Conservation (phyloP, 53 echinoderm and acorn worm species). For the Echinarachnius parma region DNA sequence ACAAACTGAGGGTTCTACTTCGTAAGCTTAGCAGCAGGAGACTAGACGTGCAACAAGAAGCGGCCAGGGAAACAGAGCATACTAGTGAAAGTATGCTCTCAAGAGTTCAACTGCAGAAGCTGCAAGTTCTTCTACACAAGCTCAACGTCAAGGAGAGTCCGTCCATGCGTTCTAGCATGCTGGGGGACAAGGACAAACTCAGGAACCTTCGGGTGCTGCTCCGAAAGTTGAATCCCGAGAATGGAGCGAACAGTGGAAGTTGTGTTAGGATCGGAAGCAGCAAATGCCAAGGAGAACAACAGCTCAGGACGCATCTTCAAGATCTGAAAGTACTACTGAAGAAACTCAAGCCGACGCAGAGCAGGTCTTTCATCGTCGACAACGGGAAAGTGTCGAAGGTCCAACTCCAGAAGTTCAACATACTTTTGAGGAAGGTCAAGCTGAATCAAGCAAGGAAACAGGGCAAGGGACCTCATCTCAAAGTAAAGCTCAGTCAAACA, state of each 20-base stretch:
- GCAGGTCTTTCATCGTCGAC: too few relatives aligned
- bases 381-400: neutral
- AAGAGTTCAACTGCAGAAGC: slow-evolving; percentile 7
- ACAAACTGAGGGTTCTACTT: slow-evolving; percentile 18
- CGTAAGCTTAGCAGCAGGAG: slow-evolving; percentile 8
- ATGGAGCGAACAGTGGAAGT: neutral
- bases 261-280: neutral
- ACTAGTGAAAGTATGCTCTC: slow-evolving; percentile 2
- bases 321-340: slow-evolving; percentile 16
- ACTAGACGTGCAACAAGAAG: neutral
- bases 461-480: too few relatives aligned
- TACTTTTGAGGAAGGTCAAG: slow-evolving; percentile 13
- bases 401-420: slow-evolving; percentile 12
- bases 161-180: too few relatives aligned
- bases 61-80: neutral
- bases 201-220: neutral
- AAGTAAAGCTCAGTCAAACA: too few relatives aligned
- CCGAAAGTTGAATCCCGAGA: too few relatives aligned
- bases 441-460: slow-evolving; percentile 7
- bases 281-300: too few relatives aligned
- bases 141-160: too few relatives aligned
- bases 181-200: neutral
- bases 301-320: slow-evolving; percentile 7
- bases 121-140: slow-evolving; percentile 25
- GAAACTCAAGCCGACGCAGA: too few relatives aligned